Percentiles rank a stretch among this genome's conserved stretches.
Conservation (phyloP, 2,888 invertebrate species). For the Heliothis peltigera region DNA sequence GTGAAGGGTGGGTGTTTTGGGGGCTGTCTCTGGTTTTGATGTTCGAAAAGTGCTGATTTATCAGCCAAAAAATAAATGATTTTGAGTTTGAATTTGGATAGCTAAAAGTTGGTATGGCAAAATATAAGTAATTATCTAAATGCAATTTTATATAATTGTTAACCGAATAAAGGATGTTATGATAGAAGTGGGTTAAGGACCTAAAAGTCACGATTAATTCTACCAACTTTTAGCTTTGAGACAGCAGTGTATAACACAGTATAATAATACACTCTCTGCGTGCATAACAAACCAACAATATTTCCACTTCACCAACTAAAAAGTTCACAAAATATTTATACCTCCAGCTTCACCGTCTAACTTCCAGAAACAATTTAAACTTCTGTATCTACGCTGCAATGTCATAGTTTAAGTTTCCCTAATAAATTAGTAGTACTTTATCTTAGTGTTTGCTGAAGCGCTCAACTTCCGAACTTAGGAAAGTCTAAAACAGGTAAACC, state of each 20-base stretch:
- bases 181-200: no score
- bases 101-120: no score
- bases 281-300: constrained; percentile 21
- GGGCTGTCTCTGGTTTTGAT: no score
- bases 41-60: no score
- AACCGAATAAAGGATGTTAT: no score
- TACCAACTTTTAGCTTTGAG: no score
- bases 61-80: no score
- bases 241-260: not conserved
- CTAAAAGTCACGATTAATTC: no score
- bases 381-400: constrained; percentile 53
- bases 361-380: constrained; percentile 59
- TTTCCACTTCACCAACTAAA: constrained; percentile 17
- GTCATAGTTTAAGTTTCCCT: constrained; percentile 74
- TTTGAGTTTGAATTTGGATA: no score
- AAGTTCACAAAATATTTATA: constrained; percentile 39
- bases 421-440: constrained; percentile 80
- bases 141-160: no score
- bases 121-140: no score
- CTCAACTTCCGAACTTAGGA: constrained; percentile 63
- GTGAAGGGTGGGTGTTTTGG: no score
- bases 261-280: constrained; percentile 7
- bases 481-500: constrained; percentile 61
- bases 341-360: constrained; percentile 42
- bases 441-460: constrained; percentile 67